Percentiles rank a stretch among this genome's conserved stretches.
phyloP scores from a whole-genome alignment of 2,797 vertebrate genomes.

The Discoglossus pictus region DNA sequence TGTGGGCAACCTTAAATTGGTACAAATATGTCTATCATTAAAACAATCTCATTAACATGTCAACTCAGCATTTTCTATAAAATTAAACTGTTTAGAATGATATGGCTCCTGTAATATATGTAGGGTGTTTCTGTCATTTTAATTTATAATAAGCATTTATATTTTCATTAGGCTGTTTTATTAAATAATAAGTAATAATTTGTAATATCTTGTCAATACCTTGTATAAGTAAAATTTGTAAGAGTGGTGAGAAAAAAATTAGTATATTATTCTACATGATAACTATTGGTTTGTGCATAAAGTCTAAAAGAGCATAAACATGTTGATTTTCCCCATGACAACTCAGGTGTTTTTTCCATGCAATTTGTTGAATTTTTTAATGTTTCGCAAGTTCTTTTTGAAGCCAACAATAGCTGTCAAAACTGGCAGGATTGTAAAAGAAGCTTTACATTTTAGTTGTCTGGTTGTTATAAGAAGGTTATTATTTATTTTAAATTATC shows the following conservation, averaged over 20 bases:
- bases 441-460: slow-evolving; percentile 61
- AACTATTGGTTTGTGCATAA: slow-evolving; percentile 53
- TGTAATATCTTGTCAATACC: no score
- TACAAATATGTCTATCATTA: no score
- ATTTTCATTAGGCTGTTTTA: no score
- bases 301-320: slow-evolving; percentile 57
- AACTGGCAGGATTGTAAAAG: slow-evolving; percentile 56
- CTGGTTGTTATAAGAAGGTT: slow-evolving; percentile 56
- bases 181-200: no score
- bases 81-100: no score
- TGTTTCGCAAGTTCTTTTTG: slow-evolving; percentile 29
- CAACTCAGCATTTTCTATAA: no score
- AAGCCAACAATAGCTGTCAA: slow-evolving; percentile 57
- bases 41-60: no score
- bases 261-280: slow-evolving; percentile 51
- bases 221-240: slow-evolving; percentile 45
- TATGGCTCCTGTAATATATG: no score
- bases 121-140: no score
- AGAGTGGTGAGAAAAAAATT: slow-evolving; percentile 51
- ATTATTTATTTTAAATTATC: slow-evolving; percentile 59
- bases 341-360: slow-evolving; percentile 59
- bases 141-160: no score
- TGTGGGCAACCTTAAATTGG: no score
- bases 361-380: slow-evolving; percentile 49
- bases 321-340: slow-evolving; percentile 51